Base-by-base conservation (phyloP, 2,888 invertebrate genomes). In the Aplocera efformata region DNA sequence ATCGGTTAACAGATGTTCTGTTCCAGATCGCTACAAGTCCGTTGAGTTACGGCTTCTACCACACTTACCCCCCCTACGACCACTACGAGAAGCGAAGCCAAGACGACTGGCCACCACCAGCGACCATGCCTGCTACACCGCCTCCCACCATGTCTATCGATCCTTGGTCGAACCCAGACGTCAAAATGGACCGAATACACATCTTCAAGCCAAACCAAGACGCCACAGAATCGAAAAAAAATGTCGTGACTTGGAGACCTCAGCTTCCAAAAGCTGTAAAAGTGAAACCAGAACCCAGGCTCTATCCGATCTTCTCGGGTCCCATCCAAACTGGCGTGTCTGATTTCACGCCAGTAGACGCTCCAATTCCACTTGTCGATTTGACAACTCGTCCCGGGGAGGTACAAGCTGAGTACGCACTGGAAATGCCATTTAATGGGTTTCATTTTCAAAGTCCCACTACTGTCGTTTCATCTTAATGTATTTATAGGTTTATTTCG, bases 21-120 rank as follows among this genome's bases (percentile, higher is more conserved):
- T 79, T 79, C 76, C 73, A 91, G 91, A 90, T 93, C 61, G 93
- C 93, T 60, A 89, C 93, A 56, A 93, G 90, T 79, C 92, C 94
- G 72, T 65, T 94, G 46, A 94, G 91, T 82, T 94, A 94, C 66
- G 94, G 94, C 10, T 89, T 94, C 32, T 94, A 94, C 69, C 92
- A 92, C 47, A 72, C 89, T 2, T 88, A 90, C 39, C 89, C 86
- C 8, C 70, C 79, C 7, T 77, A 84, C 50, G 85, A 85, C n/a
- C 80, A 84, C 56, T 82, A 75, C 37, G 88, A 88, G 48, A 85
- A 79, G 53, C 61, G 89, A 48, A 82, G 83, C 48, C 64, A 70
- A 6, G 68, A 74, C 22, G 70, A 75, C 46, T 82, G 79, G 80
- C 67, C 69, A 0, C 53, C 69, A 56, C 72, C 63, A 10, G 66